phyloP scores from a whole-genome alignment of 2,113 vertebrate genomes.

The Isichthys henryi region DNA sequence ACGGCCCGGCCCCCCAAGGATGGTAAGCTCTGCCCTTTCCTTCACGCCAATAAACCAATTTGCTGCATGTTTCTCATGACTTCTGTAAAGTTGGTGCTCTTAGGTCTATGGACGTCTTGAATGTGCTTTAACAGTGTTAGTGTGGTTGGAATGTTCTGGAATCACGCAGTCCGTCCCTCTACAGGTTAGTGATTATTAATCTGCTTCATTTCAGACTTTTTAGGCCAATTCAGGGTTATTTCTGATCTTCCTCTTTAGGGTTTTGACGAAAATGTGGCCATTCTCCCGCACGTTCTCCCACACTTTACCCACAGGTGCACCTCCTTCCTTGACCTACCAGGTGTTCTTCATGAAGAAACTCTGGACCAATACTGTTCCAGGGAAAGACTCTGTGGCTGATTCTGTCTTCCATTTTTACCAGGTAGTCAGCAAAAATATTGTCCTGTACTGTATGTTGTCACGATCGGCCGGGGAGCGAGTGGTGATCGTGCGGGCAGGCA shows the following conservation, averaged over 20 bases:
- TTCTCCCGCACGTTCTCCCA: neutral
- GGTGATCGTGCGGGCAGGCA: no score
- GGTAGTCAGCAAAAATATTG: conserved; percentile 43
- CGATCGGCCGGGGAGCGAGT: no score
- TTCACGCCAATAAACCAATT: neutral
- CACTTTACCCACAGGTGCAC: conserved; percentile 60
- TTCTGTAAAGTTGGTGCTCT: neutral
- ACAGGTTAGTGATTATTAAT: neutral
- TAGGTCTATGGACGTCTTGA: neutral
- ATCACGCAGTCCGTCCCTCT: neutral
- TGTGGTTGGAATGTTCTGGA: neutral
- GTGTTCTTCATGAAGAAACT: conserved; percentile 99
- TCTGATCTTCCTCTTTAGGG: neutral
- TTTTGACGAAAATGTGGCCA: neutral
- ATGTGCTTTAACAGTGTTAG: neutral
- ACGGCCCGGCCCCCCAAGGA: conserved; percentile 90
- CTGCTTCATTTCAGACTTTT: neutral
- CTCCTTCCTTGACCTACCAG: conserved; percentile 95
- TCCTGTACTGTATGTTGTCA: no score
- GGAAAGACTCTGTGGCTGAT: conserved; percentile 92
- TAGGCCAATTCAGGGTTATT: neutral
- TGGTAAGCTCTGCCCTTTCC: conserved; percentile 52
- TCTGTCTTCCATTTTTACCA: conserved; percentile 98
- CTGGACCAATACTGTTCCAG: conserved; percentile 88
- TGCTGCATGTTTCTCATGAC: neutral